phyloP scores from a whole-genome alignment of 2,797 vertebrate genomes.

The Melopsittacus undulatus region DNA sequence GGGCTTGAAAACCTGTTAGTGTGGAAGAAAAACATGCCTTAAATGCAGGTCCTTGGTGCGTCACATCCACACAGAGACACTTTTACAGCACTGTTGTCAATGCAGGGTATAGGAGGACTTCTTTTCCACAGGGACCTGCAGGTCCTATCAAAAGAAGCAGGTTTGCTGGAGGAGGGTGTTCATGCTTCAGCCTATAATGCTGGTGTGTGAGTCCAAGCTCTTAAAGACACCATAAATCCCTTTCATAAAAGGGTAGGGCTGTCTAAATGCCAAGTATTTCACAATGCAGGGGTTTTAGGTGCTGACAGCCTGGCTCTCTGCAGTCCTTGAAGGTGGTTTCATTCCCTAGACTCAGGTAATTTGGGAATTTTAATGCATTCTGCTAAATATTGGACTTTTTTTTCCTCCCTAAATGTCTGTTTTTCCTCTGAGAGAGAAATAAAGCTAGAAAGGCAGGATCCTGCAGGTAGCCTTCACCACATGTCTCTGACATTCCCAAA shows the following conservation, averaged over 20 bases:
- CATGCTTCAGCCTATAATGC: fast-evolving
- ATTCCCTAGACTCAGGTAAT: neutral
- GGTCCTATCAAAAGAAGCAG: fast-evolving
- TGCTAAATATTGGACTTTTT: fast-evolving
- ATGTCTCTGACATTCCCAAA: neutral
- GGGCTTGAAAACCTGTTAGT: neutral
- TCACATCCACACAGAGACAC: neutral
- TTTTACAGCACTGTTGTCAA: neutral
- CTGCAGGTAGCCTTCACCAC: neutral
- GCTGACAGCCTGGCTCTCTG: neutral
- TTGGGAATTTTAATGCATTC: neutral
- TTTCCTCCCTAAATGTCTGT: fast-evolving
- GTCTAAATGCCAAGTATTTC: neutral
- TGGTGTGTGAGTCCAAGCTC: neutral
- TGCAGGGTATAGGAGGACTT: fast-evolving
- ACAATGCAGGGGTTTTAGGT: no score
- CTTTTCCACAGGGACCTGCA: neutral
- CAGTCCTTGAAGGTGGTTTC: neutral
- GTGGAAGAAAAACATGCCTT: neutral
- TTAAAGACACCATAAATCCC: neutral
- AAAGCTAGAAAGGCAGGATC: neutral
- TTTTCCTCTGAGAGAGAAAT: neutral
- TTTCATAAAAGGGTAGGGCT: fast-evolving
- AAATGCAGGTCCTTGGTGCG: fast-evolving
- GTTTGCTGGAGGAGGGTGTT: neutral